phyloP scores from a whole-genome alignment of 2,797 vertebrate genomes.

The Amblyopsis hoosieri region DNA sequence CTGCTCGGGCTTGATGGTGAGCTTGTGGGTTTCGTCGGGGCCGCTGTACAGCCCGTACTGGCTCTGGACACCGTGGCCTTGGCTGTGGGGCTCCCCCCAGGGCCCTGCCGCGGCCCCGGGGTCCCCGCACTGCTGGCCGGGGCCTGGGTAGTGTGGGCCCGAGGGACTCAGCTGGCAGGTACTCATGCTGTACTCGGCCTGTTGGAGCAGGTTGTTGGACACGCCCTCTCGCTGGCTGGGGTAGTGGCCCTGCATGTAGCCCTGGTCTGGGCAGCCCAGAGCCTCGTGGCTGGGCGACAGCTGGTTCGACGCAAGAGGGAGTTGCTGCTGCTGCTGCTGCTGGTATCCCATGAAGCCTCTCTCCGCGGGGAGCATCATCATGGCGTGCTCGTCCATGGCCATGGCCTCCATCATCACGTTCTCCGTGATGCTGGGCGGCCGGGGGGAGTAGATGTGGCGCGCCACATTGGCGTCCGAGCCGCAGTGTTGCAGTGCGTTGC shows the following conservation, averaged over 20 bases:
- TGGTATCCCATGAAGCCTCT: conserved; percentile 82
- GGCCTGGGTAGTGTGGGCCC: conserved; percentile 72
- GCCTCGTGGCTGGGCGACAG: conserved; percentile 74
- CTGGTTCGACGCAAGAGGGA: conserved; percentile 68
- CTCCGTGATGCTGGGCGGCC: conserved; percentile 91
- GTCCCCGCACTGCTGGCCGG: conserved; percentile 62
- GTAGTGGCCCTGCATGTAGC: conserved; percentile 74
- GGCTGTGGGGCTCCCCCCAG: conserved; percentile 76
- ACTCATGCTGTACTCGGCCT: conserved; percentile 81
- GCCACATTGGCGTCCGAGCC: conserved; percentile 81
- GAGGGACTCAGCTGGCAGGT: conserved; percentile 85
- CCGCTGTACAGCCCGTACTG: conserved; percentile 71
- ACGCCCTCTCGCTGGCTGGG: conserved; percentile 67
- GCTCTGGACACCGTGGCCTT: conserved; percentile 62
- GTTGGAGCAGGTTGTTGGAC: conserved; percentile 79
- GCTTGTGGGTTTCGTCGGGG: conserved; percentile 78
- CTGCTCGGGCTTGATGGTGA: conserved; percentile 92
- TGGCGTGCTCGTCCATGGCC: conserved; percentile 75
- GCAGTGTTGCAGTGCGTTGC: conserved; percentile 78
- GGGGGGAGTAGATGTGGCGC: conserved; percentile 87
- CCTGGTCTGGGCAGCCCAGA: conserved; percentile 75
- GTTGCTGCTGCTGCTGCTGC: conserved; percentile 65
- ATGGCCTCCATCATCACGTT: conserved; percentile 90
- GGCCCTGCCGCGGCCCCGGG: conserved; percentile 39
- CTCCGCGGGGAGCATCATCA: conserved; percentile 75